Conservation (phyloP, 2,888 invertebrate species). For the Orchesellides sinensis region DNA sequence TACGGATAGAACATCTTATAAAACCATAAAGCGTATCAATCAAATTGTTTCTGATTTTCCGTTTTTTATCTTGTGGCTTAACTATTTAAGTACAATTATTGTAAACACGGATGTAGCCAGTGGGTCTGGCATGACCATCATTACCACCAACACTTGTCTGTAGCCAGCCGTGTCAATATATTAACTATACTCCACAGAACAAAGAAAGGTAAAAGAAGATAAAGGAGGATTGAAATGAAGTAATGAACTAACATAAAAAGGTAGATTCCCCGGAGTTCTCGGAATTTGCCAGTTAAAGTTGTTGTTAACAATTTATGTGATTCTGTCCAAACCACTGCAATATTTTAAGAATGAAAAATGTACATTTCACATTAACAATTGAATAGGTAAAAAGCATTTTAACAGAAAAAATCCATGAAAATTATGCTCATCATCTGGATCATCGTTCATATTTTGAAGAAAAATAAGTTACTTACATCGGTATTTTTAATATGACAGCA, state of each 20-base stretch:
- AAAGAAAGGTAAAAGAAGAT: conserved; percentile 28
- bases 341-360: conserved; percentile 51
- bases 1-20: too few species aligned
- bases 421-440: conserved; percentile 59
- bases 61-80: background rate
- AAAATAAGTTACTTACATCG: background rate
- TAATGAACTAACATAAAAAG: conserved; percentile 17
- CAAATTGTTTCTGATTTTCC: background rate
- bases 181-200: background rate
- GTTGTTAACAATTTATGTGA: conserved; percentile 55
- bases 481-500: conserved; percentile 11
- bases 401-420: conserved; percentile 27
- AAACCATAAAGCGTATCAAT: too few species aligned
- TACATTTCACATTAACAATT: conserved; percentile 3
- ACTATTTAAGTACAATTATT: background rate
- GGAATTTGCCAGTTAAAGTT: conserved; percentile 60
- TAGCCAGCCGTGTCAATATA: too few species aligned
- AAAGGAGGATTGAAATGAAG: too few species aligned
- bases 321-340: conserved; percentile 35
- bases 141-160: background rate
- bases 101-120: conserved; percentile 49
- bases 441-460: conserved; percentile 31
- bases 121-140: conserved; percentile 53
- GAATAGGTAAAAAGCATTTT: background rate
- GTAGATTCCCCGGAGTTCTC: conserved; percentile 46